phyloP scores from a whole-genome alignment of 2,797 vertebrate genomes.

The Euthynnus affinis region DNA sequence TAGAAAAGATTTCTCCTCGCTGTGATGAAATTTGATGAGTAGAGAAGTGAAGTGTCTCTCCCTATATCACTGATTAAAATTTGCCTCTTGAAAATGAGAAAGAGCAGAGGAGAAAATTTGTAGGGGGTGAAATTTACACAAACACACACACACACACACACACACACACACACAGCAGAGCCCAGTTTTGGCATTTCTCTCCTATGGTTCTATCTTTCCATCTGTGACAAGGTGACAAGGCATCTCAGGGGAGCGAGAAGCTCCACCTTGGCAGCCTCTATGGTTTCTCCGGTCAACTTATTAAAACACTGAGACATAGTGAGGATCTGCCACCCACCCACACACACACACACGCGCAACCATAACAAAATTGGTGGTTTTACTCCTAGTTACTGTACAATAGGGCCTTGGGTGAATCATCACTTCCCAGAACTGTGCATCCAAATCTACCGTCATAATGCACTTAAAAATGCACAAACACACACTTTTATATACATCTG shows the following conservation, averaged over 20 bases:
- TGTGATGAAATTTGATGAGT: conserved; percentile 32
- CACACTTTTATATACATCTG: conserved; percentile 17
- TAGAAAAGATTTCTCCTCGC: conserved; percentile 3
- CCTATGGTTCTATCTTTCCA: conserved; percentile 40
- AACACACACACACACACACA: not conserved
- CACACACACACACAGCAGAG: conserved; percentile 2
- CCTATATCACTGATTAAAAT: conserved; percentile 48
- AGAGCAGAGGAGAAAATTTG: conserved; percentile 26
- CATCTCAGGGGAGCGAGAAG: conserved; percentile 50
- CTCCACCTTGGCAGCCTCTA: conserved; percentile 49
- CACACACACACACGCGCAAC: conserved; percentile 1
- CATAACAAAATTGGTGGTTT: conserved; percentile 42
- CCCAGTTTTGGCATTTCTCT: conserved; percentile 28
- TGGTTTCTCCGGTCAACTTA: conserved; percentile 50
- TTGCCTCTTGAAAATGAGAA: conserved; percentile 38
- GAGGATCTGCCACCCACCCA: not conserved
- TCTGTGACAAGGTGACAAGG: conserved; percentile 40
- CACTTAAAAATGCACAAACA: conserved; percentile 19
- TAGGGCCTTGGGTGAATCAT: conserved; percentile 57
- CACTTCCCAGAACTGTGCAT: conserved; percentile 37
- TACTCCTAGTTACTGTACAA: conserved; percentile 27
- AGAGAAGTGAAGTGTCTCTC: conserved; percentile 22
- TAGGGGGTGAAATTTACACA: conserved; percentile 2
- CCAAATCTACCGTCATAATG: not conserved
- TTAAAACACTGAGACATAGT: conserved; percentile 58